Base-by-base conservation (phyloP, 2,113 vertebrate species). In the Pelodiscus sinensis region DNA sequence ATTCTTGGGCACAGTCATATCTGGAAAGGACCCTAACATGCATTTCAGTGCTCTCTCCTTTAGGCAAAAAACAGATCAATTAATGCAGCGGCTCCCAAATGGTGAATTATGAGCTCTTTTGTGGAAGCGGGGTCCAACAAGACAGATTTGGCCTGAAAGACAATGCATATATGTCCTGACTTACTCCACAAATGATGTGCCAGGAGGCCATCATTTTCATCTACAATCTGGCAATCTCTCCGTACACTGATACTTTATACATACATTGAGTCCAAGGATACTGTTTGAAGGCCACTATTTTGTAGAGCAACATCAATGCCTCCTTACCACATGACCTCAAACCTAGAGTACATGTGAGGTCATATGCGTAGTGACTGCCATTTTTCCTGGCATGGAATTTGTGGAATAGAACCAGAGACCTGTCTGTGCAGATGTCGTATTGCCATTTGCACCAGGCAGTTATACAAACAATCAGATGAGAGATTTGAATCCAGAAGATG, bases 1-100 rank as follows among this genome's bases (percentile, higher is more conserved):
- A n/a, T 92, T 54, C 87, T 82, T 77, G 84, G 79, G 89, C 91
- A 89, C 51, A 38, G 21, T 19, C 57, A 90, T 52, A 79, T 73
- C 29, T 55, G 81, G 86, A 90, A 83, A 79, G 12, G 9, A 50
- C 90, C 65, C 14, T 50, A 56, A 88, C 31, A 75, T 81, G 55
- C 79, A 93, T 57, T 79, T 88, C 82, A 87, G 21, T 0, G 0
- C 0, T 1, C 22, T 83, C 90, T 88, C 90, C 86, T 84, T 85
- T 92, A 51, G 73, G 81, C 86, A 92, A 91, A 58, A 79, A 92
- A 38, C 78, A 81, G n/a, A 65, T 31, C 3, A 11, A 62, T 29
- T 62, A 62, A 62, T 62, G 27, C 27, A 62, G 27, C 14, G 13
- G 27, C 29, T 60, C 58, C 24, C 60, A 65, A 65, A 65, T 29